Base-by-base conservation (phyloP, 2,888 invertebrate species). In the Cryptus viduatorius region DNA sequence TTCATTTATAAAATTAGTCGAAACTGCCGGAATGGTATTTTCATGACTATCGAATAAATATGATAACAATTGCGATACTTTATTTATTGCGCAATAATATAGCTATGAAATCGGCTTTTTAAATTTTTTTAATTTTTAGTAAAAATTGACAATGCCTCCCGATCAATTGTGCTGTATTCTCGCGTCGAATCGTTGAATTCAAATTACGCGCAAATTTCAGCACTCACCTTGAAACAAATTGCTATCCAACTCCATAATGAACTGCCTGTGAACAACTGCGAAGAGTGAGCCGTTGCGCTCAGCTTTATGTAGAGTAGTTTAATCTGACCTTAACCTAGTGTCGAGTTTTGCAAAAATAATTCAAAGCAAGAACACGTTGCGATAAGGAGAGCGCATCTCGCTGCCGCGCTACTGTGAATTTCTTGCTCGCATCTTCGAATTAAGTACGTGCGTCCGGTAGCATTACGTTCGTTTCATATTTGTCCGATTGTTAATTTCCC, bases 191-290 rank as follows among this genome's bases (percentile, higher is more conserved):
- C 10, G 61, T 0, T 2, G 0, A 14, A 29, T 31, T 31, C 2
- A 5, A n/a, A 4, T 31, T 31, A 4, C 14, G n/a, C 5, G 31
- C 4, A 31, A 29, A n/a, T 5, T 29, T 31, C 12, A 4, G 14
- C 14, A 61, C 61, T 61, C 59, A 29, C 59, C 59, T 61, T 61
- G 4, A 31, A 14, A 31, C 12, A 61, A 61, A 61, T 4, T 61
- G 31, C 4, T 31, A 31, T 14, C 59, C 14, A 61, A 31, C 59
- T 31, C 29, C 59, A 61, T 61, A 29, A 61, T 31, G 24, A 8
- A 61, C 31, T 29, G 59, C 7, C 31, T 61, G 1, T 14, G 14
- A 61, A 61, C 29, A 24, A 61, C 59, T 61, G 59, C 31, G 29
- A 3, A n/a, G 14, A 61, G 4, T 29, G 3, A 29, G 4, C 10